Base-by-base conservation (phyloP, 2,797 vertebrate genomes). In the Brachyrhaphis roseni region DNA sequence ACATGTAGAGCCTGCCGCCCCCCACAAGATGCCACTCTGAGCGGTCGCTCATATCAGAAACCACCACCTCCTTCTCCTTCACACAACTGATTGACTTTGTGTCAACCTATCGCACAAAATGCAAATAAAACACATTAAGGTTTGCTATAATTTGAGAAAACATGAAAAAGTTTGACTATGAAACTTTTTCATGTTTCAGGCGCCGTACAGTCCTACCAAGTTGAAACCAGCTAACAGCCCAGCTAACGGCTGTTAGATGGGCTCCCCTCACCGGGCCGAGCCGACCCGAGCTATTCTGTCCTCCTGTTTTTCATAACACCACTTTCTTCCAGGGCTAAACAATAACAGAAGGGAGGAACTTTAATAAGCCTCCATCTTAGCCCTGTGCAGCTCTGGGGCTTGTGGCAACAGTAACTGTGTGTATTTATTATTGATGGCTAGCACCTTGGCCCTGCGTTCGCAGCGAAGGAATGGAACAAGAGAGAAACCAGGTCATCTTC, bases 401-500 rank as follows among this genome's bases (percentile, higher is more conserved):
- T 90, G 93, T 92, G 92, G 92, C 89, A 91, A 90, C 92, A 90
- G 92, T 92, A 89, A 93, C 88, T 90, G 86, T 90, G 89, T 91
- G 84, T 90, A 94, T 93, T 87, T 92, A 91, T 94, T 94, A 94
- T 94, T 94, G 90, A 93, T 94, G 91, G 89, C 88, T 81, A 78
- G 92, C 89, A 92, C 92, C 93, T 93, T 90, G 91, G 92, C 80
- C 92, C 83, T 75, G 77, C 92, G 91, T 94, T 94, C 94, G 92
- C 91, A 88, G 85, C 86, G 76, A 85, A 85, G 83, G 82, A 90
- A 89, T 73, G 66, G 82, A 93, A 82, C 91, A 88, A 89, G 82
- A 90, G 90, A 94, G 87, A 95, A 95, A 94, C 91, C 94, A 93
- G 95, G 95, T 95, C 95, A 95, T 93, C 89, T 85, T 82, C 86